Evolutionary conservation across 1,140 invertebrate genomes (phyloP).

Genomic region (Listronotus oregonensis): DNA sequence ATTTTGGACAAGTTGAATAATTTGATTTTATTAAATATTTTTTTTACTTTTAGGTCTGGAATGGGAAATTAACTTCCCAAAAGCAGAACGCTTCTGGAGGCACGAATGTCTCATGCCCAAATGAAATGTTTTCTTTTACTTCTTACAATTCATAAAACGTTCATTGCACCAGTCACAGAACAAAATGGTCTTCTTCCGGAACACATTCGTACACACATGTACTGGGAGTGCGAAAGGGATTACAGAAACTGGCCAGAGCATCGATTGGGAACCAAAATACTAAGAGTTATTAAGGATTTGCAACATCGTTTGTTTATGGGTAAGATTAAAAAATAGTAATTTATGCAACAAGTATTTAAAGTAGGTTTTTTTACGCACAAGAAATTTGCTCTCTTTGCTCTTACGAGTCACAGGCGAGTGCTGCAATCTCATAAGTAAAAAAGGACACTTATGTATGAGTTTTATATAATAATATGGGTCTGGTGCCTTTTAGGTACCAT

Average conservation of each 20-base stretch:
- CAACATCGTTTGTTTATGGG: constrained; percentile 59
- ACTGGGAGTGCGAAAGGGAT: constrained; percentile 76
- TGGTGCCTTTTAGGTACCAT: too few relatives aligned
- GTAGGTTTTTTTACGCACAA: too few relatives aligned
- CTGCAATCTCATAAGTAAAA: too few relatives aligned
- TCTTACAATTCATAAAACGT: constrained; percentile 68
- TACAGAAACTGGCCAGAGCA: constrained; percentile 72
- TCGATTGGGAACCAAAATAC: constrained; percentile 69
- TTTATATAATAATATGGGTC: too few relatives aligned
- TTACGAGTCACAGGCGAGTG: too few relatives aligned
- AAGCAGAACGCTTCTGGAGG: constrained; percentile 75
- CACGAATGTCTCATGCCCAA: constrained; percentile 69
- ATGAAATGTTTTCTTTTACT: constrained; percentile 70
- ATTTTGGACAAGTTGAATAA: too few relatives aligned
- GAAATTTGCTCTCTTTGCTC: too few relatives aligned
- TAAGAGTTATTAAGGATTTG: constrained; percentile 63
- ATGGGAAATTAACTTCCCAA: constrained; percentile 75
- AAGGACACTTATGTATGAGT: too few relatives aligned
- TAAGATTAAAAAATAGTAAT: too few relatives aligned
- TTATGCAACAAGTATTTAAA: too few relatives aligned
- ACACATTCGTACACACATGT: constrained; percentile 77
- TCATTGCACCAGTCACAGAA: constrained; percentile 64
- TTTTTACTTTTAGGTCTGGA: constrained; percentile 58
- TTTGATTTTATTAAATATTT: too few relatives aligned
- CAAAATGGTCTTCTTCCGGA: constrained; percentile 64